These are phyloP conservation scores for Orussus abietinus DNA, from an alignment of 1,140 invertebrate genomes.

Conservation along the genomic window DNA sequence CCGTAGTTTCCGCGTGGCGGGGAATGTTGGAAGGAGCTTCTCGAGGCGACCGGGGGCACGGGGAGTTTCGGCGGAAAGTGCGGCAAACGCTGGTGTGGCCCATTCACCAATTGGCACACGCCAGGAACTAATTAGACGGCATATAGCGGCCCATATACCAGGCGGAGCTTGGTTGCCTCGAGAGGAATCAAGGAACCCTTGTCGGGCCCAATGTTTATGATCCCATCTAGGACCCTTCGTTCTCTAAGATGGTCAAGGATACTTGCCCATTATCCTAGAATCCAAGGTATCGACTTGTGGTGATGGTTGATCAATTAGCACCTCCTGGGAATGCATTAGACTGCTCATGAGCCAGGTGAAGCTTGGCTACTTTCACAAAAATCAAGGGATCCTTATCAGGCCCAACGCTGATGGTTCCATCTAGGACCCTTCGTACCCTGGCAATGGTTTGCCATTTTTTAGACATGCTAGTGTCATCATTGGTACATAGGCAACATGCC, in stretches of 20 bases:
- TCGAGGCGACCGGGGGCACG: too few species aligned
- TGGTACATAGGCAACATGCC: too few species aligned
- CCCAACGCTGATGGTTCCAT: constrained; percentile 22
- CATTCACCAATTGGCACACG: constrained; percentile 12
- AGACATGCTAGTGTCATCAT: too few species aligned
- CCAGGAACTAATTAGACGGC: constrained; percentile 23
- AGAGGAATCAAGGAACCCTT: constrained; percentile 27
- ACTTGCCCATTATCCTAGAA: too few species aligned
- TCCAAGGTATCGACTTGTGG: too few species aligned
- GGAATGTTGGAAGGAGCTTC: constrained; percentile 10
- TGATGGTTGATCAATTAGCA: constrained; percentile 10
- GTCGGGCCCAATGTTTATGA: constrained; percentile 23
- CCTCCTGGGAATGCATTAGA: constrained; percentile 21
- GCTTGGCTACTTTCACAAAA: constrained; percentile 26
- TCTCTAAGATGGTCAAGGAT: too few species aligned
- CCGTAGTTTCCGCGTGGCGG: constrained; percentile 23
- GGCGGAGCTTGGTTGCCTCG: constrained; percentile 16
- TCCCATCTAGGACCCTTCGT: constrained; percentile 13
- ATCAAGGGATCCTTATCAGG: constrained; percentile 23
- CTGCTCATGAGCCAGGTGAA: constrained; percentile 1
- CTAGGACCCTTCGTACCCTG: too few species aligned
- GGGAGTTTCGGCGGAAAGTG: constrained; percentile 9
- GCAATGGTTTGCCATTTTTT: too few species aligned
- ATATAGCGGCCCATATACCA: constrained; percentile 2
- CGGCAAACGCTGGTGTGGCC: background rate